phyloP scores from a whole-genome alignment of 2,113 vertebrate genomes.

The Talpa occidentalis region DNA sequence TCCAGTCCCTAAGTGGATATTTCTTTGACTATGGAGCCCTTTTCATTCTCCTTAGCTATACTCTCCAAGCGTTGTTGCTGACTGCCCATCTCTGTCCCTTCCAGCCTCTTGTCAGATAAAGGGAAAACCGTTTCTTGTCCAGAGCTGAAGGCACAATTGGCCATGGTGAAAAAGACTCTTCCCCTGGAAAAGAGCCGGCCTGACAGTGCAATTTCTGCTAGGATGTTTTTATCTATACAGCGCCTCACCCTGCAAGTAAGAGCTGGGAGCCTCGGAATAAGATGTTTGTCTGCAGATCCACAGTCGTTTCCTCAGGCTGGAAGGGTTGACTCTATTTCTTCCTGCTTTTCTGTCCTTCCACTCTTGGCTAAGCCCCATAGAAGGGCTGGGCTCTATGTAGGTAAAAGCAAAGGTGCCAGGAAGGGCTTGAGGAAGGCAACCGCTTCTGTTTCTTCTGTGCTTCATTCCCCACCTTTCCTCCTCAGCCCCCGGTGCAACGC shows the following conservation, averaged over 20 bases:
- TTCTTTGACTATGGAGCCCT: neutral
- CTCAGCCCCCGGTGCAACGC: neutral
- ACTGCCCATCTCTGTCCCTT: slow-evolving; percentile 20
- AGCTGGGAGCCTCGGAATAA: neutral
- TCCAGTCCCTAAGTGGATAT: neutral
- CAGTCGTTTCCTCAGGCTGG: neutral
- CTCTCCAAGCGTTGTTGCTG: neutral
- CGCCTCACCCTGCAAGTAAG: slow-evolving; percentile 73
- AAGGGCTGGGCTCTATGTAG: neutral
- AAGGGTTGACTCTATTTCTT: neutral
- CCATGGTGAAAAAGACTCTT: slow-evolving; percentile 48
- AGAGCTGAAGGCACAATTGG: slow-evolving; percentile 43
- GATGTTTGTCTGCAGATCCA: neutral
- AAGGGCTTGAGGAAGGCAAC: neutral
- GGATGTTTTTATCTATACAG: slow-evolving; percentile 63
- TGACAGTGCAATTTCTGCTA: slow-evolving; percentile 34
- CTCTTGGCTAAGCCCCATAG: neutral
- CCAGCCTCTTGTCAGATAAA: slow-evolving; percentile 57
- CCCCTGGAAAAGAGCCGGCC: slow-evolving; percentile 33
- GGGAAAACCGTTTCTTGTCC: neutral
- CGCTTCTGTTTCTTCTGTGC: neutral
- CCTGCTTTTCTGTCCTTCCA: neutral
- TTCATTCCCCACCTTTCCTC: neutral
- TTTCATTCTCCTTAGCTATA: neutral
- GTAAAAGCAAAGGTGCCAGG: neutral